Base-by-base conservation (phyloP, 2,888 invertebrate genomes). In the Eremobia ochroleuca region DNA sequence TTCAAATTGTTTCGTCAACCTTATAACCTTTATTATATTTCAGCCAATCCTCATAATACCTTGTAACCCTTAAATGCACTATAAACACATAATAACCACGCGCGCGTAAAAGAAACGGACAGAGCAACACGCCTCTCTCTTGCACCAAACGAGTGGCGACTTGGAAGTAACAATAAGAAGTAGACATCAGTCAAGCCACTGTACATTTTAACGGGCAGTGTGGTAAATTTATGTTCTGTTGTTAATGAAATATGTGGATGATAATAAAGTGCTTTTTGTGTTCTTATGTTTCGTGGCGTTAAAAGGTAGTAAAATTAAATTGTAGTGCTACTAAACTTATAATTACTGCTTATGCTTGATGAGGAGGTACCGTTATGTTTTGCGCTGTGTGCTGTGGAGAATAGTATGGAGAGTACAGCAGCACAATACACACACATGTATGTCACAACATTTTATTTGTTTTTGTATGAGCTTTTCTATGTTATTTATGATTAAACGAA, bases 171-270 rank as follows among this genome's bases (percentile, higher is more conserved):
- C 85, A 85, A 85, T 85, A 58, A 40, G 80, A 74, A 77, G 69
- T 82, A n/a, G n/a, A n/a, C n/a, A n/a, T n/a, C n/a, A n/a, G n/a
- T n/a, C n/a, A n/a, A n/a, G n/a, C n/a, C n/a, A n/a, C 40, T 52
- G 49, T 31, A 13, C 28, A n/a, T n/a, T 77, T 70, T 55, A 79
- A 77, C 73, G 75, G 70, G 61, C 40, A 80, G 28, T 71, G 68
- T 21, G n/a, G 74, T 31, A 59, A 77, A 85, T 85, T 83, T 85
- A 85, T 85, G 77, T 80, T 61, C 64, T 69, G 77, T 72, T 83
- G 49, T 18, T 76, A 85, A 81, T 77, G 72, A 83, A 85, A 70
- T 85, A 85, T 83, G 71, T 70, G 67, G 49, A 67, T 73, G 61
- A 76, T 85, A 83, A 81, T 77, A n/a, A n/a, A n/a, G n/a, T 77